Base-by-base conservation (phyloP, 2,888 invertebrate species). In the Microchrysa polita region DNA sequence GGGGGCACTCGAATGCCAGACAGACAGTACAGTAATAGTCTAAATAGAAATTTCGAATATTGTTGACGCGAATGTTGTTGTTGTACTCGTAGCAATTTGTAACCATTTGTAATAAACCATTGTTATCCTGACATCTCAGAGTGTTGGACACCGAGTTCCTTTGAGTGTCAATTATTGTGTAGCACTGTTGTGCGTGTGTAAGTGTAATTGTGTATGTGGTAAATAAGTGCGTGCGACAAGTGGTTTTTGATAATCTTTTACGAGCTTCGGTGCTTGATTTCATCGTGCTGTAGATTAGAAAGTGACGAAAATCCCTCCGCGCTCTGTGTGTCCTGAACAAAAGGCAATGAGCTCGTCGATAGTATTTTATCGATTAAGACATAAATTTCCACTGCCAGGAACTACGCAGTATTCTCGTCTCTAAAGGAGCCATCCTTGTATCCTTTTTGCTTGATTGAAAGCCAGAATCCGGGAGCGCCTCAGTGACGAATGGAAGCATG, bases 351-450 rank as follows among this genome's bases (percentile, higher is more conserved):
- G 69, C 69, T 55, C 27, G 55, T 55, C 22, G 42, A 69, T 69
- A 69, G 69, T 57, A 55, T 69, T 69, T 69, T 55, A 69, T 69
- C 69, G 69, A 69, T 69, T 69, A 69, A 69, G 55, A 57, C 69
- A 55, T 57, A 18, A 69, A 55, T 10, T 18, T 69, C 22, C 69
- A 57, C 57, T 69, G 69, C 55, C 69, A 55, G 57, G 57, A 16
- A 69, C 69, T 55, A 55, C 55, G 69, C 42, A 69, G 55, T 42
- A 52, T 20, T 2, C 55, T 69, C 42, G 18, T 55, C 40, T 69
- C 55, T 69, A 57, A 69, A 69, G 23, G 57, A 7, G 27, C 27
- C 27, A 34, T 34, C 27, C 27, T 67, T 44, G 57, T 20, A 57
- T 20, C 34, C 42, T 40, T 10, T 34, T 55, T 55, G 55, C 55